Conservation (phyloP, 2,888 invertebrate genomes). For the Alsophila aescularia region DNA sequence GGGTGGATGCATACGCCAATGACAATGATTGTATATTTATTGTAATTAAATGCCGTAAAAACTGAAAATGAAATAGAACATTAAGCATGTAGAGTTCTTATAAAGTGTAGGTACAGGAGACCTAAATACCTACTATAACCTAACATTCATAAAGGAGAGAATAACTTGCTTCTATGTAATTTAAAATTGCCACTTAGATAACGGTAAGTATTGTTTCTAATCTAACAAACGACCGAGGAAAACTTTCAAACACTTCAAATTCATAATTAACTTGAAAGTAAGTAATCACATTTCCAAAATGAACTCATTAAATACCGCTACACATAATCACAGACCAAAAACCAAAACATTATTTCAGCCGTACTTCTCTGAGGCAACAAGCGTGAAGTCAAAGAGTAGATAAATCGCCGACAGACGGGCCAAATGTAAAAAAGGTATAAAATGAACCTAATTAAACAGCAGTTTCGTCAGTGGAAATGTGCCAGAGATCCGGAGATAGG, state of each 20-base stretch:
- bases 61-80: too few species aligned
- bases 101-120: too few species aligned
- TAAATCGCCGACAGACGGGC: conserved; percentile 37
- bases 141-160: too few species aligned
- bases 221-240: background rate
- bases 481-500: conserved; percentile 59
- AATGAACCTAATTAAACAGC: conserved; percentile 39
- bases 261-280: conserved; percentile 23
- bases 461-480: conserved; percentile 49
- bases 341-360: conserved; percentile 31
- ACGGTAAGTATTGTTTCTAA: conserved; percentile 10
- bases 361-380: conserved; percentile 39
- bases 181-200: background rate
- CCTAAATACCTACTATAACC: too few species aligned
- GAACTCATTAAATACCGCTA: conserved; percentile 42
- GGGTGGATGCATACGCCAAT: too few species aligned
- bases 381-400: conserved; percentile 48
- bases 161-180: background rate
- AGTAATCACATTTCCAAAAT: conserved; percentile 28
- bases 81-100: too few species aligned
- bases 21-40: too few species aligned
- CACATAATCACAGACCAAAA: conserved; percentile 33
- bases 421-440: conserved; percentile 47
- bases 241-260: conserved; percentile 20
- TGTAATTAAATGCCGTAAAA: too few species aligned